Evolutionary conservation across 2,113 vertebrate genomes (phyloP), one percentile per base, ranked within the genome.

Genomic region (Anhinga rufa): DNA sequence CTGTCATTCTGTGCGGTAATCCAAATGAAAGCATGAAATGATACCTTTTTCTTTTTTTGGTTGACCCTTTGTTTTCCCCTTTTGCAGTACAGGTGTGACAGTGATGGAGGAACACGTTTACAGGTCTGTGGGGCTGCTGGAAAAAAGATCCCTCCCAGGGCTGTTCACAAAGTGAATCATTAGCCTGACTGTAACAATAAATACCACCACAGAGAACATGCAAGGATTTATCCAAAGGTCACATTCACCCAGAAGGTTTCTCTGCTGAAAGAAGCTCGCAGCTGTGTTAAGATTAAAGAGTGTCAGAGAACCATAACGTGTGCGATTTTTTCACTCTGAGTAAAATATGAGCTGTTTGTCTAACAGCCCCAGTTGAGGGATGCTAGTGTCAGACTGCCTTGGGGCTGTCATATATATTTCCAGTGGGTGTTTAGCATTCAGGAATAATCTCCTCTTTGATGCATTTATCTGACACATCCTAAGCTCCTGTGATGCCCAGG

Each of bases 341-440:
- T 95, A 96, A 94, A 96, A 90, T 95, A 95, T 78, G 92, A 96
- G 76, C 93, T 97, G 81, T 96, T 96, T 96, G 70, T 91, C 70
- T 93, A 95, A 74, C 86, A 76, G 78, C 51, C 89, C 49, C 89
- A 96, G 70, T 71, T 92, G 95, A 97, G 78, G 60, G 91, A 91
- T 85, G 46, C 84, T 89, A 29, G 62, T 89, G 94, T 93, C 89
- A 93, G 75, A 40, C 81, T 70, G 91, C 89, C 81, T 91, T 91
- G 62, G 81, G 86, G 54, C 71, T 88, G 70, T 93, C 94, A 85
- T 85, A 76, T 84, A 15, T 82, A 92, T 90, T 95, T 97, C 94
- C 87, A 93, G 49, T 77, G 74, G 66, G 58, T 36, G 89, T 93
- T 91, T 88, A 74, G n/a, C 6, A 4, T 92, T 91, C 62, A 69